Evolutionary conservation across 2,113 vertebrate species (phyloP).

Genomic region (Anhinga anhinga): DNA sequence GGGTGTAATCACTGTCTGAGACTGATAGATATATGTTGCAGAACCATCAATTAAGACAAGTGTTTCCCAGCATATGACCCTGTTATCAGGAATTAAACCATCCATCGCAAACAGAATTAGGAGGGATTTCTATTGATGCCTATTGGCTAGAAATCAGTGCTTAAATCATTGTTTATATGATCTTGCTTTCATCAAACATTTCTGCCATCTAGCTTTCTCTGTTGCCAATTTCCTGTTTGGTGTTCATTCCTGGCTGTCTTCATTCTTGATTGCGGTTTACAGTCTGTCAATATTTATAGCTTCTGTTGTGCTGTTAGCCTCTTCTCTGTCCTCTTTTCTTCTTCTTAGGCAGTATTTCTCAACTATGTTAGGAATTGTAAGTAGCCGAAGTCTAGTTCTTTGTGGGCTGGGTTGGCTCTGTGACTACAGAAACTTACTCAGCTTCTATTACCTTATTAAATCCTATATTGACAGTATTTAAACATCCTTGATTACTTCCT

Average conservation of each 20-base stretch:
- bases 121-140: background rate
- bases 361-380: background rate
- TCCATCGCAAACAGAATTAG: background rate
- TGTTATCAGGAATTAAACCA: constrained; percentile 40
- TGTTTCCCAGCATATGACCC: background rate
- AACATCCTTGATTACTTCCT: background rate
- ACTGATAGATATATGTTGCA: constrained; percentile 7
- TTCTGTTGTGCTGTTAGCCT: background rate
- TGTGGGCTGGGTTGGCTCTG: background rate
- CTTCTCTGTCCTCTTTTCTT: background rate
- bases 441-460: background rate
- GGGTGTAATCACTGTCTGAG: constrained; percentile 38
- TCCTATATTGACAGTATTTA: background rate
- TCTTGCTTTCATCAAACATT: constrained; percentile 10
- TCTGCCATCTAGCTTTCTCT: background rate
- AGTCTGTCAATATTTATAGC: background rate
- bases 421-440: background rate
- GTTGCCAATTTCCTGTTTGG: background rate
- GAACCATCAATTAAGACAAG: constrained; percentile 22
- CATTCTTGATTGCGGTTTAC: background rate
- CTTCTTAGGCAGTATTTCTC: background rate
- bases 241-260: background rate
- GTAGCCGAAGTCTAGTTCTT: background rate
- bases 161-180: constrained; percentile 2
- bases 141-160: constrained; percentile 14